phyloP scores from a whole-genome alignment of 2,797 vertebrate genomes.

The Anolis apletophallus region DNA sequence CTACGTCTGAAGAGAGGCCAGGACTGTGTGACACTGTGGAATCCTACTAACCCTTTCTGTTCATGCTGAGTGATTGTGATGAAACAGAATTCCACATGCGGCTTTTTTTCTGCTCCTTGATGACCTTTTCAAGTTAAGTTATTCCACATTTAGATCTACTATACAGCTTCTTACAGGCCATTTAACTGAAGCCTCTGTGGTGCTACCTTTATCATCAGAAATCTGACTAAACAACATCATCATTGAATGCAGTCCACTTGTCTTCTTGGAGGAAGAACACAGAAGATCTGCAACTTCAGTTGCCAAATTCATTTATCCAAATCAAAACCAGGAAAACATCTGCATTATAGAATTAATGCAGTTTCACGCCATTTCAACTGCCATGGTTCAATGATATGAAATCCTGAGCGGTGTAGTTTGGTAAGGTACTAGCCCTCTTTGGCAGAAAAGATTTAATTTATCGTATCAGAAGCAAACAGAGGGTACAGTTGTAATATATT shows the following conservation, averaged over 20 bases:
- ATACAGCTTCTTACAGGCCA: neutral
- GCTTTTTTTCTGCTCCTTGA: neutral
- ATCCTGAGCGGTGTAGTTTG: too few species aligned
- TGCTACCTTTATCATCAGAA: neutral
- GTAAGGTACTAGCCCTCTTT: too few species aligned
- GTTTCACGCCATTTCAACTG: too few species aligned
- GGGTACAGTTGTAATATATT: too few species aligned
- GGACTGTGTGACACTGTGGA: conserved; percentile 4
- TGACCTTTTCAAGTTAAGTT: neutral
- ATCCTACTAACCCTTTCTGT: conserved; percentile 15
- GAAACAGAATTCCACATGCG: conserved; percentile 32
- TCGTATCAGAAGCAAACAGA: too few species aligned
- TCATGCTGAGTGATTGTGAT: conserved; percentile 16
- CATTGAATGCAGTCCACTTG: neutral
- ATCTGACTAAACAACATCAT: neutral
- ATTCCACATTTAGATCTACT: neutral
- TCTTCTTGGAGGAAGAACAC: neutral
- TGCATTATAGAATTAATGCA: too few species aligned
- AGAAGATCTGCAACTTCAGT: neutral
- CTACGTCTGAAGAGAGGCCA: neutral
- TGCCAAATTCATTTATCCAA: neutral
- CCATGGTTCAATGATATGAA: too few species aligned
- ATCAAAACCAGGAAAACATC: neutral
- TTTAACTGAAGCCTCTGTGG: neutral
- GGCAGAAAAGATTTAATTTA: too few species aligned